Conservation (phyloP, 2,888 invertebrate genomes). For the Notocelia uddmanniana region DNA sequence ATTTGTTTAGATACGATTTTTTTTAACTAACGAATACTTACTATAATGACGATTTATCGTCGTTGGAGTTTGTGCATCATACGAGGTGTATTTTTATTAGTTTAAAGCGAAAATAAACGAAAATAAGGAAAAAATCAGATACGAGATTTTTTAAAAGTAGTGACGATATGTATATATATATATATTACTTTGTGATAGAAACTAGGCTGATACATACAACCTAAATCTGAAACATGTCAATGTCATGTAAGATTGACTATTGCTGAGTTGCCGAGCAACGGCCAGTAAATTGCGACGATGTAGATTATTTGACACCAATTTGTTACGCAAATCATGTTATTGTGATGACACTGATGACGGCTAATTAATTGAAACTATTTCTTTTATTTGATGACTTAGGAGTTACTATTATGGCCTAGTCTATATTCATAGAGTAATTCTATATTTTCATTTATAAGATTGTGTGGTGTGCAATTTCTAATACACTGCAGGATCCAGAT, state of each 20-base stretch:
- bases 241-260: neutral
- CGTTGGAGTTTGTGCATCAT: too few relatives aligned
- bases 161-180: too few relatives aligned
- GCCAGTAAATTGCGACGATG: neutral
- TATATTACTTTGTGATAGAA: too few relatives aligned
- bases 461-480: neutral
- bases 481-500: neutral
- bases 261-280: neutral
- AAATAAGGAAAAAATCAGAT: too few relatives aligned
- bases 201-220: neutral
- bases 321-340: neutral
- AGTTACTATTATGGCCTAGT: neutral
- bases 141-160: too few relatives aligned
- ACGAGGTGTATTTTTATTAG: too few relatives aligned
- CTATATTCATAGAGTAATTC: neutral
- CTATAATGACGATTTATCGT: too few relatives aligned
- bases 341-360: neutral
- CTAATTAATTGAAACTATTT: neutral
- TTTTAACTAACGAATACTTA: too few relatives aligned
- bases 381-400: neutral
- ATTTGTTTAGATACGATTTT: too few relatives aligned
- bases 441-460: neutral
- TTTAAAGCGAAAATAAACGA: too few relatives aligned
- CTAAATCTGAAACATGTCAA: neutral
- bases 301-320: conserved; percentile 15